Evolutionary conservation across 1,140 invertebrate species (phyloP).

Genomic region (Cephus cinctus): DNA sequence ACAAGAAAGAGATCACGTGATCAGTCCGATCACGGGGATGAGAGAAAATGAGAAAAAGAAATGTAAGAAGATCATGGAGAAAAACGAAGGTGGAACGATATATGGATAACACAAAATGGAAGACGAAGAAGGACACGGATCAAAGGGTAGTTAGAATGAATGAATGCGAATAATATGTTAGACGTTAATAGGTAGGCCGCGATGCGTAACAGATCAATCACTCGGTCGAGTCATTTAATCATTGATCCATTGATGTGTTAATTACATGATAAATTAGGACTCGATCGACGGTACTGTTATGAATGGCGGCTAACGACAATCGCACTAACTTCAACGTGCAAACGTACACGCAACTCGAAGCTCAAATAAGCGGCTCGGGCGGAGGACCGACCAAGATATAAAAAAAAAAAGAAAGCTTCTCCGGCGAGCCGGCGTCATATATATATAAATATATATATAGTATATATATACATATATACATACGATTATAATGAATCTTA

Average conservation of each 20-base stretch:
- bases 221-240: too few species aligned
- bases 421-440: slow-evolving; percentile 53
- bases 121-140: too few species aligned
- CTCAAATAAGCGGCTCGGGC: slow-evolving; percentile 56
- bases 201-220: too few species aligned
- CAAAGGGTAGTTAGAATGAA: too few species aligned
- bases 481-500: slow-evolving; percentile 37
- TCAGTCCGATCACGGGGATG: background rate
- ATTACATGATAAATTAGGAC: too few species aligned
- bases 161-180: too few species aligned
- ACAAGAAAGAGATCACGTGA: background rate
- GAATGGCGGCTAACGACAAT: background rate
- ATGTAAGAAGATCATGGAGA: slow-evolving; percentile 10
- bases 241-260: too few species aligned
- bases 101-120: slow-evolving; percentile 30
- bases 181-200: too few species aligned
- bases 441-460: slow-evolving; percentile 40
- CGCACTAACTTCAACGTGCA: background rate
- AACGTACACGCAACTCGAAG: slow-evolving; percentile 52
- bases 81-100: slow-evolving; percentile 20
- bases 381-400: slow-evolving; percentile 52
- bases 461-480: too few species aligned
- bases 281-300: background rate
- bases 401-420: slow-evolving; percentile 40
- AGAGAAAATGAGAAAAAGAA: slow-evolving; percentile 7